These are phyloP conservation scores for Glyphotaelius pellucidus DNA, from an alignment of 2,888 invertebrate species.

Conservation along the genomic window DNA sequence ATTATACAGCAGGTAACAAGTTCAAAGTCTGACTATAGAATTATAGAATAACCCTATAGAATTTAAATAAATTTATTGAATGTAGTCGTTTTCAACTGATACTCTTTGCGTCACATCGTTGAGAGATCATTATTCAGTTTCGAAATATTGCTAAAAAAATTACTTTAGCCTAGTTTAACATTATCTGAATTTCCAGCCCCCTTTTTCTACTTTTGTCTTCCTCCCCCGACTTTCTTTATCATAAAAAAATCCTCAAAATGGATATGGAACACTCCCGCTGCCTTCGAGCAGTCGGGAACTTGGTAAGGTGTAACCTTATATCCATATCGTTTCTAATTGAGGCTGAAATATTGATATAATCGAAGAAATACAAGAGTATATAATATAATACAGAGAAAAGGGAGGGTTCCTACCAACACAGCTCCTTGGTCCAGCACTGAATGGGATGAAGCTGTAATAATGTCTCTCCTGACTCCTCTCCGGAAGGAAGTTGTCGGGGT, in stretches of 20 bases:
- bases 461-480: conserved; percentile 86
- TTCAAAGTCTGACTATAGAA: too few relatives aligned
- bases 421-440: conserved; percentile 88
- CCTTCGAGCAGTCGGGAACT: background rate
- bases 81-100: background rate
- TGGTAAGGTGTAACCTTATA: background rate
- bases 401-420: conserved; percentile 80
- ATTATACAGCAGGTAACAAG: too few relatives aligned
- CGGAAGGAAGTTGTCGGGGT: conserved; percentile 89
- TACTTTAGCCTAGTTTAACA: background rate
- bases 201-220: background rate
- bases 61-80: too few relatives aligned
- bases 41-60: too few relatives aligned
- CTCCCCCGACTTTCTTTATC: too few relatives aligned
- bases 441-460: conserved; percentile 88
- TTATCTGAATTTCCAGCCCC: background rate
- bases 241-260: background rate
- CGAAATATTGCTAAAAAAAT: background rate
- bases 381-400: background rate
- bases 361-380: too few relatives aligned
- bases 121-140: background rate
- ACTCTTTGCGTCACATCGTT: background rate
- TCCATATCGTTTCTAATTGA: background rate
- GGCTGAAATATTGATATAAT: too few relatives aligned
- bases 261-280: background rate